These are phyloP conservation scores for Leptinotarsa tumamoca DNA, from an alignment of 2,888 invertebrate species.

Conservation along the genomic window DNA sequence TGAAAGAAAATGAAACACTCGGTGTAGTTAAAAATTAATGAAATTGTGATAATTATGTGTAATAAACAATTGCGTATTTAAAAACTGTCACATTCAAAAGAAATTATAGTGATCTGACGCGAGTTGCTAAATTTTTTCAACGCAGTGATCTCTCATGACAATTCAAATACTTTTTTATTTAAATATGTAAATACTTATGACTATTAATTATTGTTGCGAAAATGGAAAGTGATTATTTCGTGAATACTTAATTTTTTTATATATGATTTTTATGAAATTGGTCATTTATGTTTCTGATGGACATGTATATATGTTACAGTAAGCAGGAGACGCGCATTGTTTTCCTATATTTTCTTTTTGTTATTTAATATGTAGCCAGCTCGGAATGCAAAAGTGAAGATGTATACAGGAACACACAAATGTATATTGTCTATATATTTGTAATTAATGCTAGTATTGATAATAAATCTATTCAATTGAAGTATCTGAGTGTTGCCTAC, in stretches of 20 bases:
- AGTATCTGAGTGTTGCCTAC: slow-evolving; percentile 63
- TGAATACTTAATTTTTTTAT: slow-evolving; percentile 51
- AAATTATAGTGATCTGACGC: slow-evolving; percentile 58
- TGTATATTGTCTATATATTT: slow-evolving; percentile 63
- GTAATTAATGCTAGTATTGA: slow-evolving; percentile 60
- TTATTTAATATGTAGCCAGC: slow-evolving; percentile 62
- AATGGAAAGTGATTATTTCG: slow-evolving; percentile 37
- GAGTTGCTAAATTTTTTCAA: slow-evolving; percentile 56
- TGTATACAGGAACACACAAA: slow-evolving; percentile 55
- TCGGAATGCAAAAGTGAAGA: slow-evolving; percentile 51
- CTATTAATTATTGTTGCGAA: slow-evolving; percentile 38
- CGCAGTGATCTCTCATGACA: slow-evolving; percentile 64
- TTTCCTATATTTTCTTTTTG: slow-evolving; percentile 57
- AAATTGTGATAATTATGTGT: slow-evolving; percentile 62
- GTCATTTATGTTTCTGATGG: slow-evolving; percentile 40
- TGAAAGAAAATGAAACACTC: slow-evolving; percentile 28
- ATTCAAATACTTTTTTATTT: slow-evolving; percentile 54
- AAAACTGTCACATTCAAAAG: slow-evolving; percentile 50
- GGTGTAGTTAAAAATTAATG: slow-evolving; percentile 54
- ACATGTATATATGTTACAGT: slow-evolving; percentile 53
- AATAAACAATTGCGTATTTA: slow-evolving; percentile 53
- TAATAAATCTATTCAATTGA: slow-evolving; percentile 53
- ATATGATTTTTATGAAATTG: slow-evolving; percentile 42
- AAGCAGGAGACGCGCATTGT: slow-evolving; percentile 56
- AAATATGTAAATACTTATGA: slow-evolving; percentile 38